Evolutionary conservation across 2,113 vertebrate genomes (phyloP).

Genomic region (Calidris pugnax): DNA sequence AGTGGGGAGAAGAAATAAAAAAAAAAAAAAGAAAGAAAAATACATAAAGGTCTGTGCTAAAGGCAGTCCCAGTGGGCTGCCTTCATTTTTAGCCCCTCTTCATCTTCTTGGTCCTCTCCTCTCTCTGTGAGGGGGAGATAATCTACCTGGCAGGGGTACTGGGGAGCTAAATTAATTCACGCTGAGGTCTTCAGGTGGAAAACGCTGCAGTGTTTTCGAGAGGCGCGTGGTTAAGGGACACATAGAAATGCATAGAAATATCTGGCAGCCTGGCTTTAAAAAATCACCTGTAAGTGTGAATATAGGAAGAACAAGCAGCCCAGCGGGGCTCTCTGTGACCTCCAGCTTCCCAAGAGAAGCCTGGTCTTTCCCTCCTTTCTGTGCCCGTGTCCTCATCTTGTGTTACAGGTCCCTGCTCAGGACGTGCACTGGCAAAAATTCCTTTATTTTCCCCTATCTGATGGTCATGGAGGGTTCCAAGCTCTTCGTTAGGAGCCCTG

Average conservation of each 20-base stretch:
- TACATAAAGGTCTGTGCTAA: neutral
- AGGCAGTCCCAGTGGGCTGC: fast-evolving
- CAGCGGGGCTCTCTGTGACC: neutral
- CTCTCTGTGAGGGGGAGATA: neutral
- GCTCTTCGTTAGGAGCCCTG: neutral
- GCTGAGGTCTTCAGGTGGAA: neutral
- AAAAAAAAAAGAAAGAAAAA: neutral
- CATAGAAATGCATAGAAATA: neutral
- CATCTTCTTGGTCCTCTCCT: neutral
- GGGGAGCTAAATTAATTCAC: neutral
- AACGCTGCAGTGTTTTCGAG: neutral
- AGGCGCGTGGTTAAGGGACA: neutral
- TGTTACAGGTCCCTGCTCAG: neutral
- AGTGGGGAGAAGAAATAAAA: too few species aligned
- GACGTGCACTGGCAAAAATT: fast-evolving
- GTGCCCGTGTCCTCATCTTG: fast-evolving
- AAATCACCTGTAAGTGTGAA: neutral
- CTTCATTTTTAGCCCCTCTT: neutral
- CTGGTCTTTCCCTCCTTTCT: neutral
- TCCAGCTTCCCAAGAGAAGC: neutral
- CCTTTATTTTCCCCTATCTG: neutral
- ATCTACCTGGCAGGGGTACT: neutral
- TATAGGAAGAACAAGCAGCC: neutral
- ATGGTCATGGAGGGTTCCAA: neutral
- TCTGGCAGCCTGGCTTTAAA: neutral